phyloP scores from a whole-genome alignment of 2,113 vertebrate species.

The Ranitomeya imitator region DNA sequence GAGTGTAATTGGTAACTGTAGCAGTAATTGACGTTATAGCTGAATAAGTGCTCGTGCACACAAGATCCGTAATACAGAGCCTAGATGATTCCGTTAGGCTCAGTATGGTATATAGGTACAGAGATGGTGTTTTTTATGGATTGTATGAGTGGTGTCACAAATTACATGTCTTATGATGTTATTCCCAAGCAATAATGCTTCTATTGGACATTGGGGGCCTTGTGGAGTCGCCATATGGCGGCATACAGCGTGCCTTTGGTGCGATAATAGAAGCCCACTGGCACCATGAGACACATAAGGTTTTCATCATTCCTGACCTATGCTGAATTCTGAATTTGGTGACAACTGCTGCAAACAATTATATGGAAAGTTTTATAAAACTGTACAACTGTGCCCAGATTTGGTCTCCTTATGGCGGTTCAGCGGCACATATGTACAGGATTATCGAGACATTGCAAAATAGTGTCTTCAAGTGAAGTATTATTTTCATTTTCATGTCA shows the following conservation, averaged over 20 bases:
- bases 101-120: too few species aligned
- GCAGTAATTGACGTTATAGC: too few species aligned
- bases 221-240: too few species aligned
- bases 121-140: too few species aligned
- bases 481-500: constrained; percentile 1
- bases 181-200: too few species aligned
- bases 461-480: constrained; percentile 27
- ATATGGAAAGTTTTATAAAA: background rate
- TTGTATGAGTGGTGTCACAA: too few species aligned
- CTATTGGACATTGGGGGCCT: too few species aligned
- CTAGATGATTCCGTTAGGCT: too few species aligned
- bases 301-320: background rate
- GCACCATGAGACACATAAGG: background rate
- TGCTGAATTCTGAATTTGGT: background rate
- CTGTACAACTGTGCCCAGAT: constrained; percentile 13
- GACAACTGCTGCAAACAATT: constrained; percentile 7
- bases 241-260: background rate
- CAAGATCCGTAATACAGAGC: too few species aligned
- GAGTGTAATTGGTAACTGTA: too few species aligned
- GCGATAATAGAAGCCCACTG: background rate
- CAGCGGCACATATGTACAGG: background rate
- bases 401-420: background rate
- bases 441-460: background rate
- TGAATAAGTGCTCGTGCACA: too few species aligned
- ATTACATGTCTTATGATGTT: too few species aligned